phyloP scores from a whole-genome alignment of 2,797 vertebrate genomes.

The Pterois miles region DNA sequence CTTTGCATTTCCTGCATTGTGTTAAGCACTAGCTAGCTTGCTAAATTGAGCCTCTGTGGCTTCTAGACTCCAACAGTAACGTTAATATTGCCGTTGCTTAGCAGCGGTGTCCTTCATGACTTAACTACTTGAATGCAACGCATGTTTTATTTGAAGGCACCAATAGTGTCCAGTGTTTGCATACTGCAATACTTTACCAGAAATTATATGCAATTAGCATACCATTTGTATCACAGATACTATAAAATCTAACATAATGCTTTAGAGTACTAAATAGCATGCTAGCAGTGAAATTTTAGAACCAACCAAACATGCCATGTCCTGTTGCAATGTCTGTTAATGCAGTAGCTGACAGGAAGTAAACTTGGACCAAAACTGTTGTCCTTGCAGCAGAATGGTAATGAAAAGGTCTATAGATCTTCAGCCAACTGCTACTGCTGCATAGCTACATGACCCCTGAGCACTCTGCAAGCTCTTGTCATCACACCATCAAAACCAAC shows the following conservation, averaged over 20 bases:
- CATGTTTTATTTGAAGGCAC: no score
- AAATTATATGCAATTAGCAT: neutral
- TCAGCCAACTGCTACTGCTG: conserved; percentile 14
- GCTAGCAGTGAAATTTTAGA: no score
- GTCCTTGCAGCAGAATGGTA: neutral
- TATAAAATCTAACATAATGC: neutral
- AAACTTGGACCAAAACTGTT: neutral
- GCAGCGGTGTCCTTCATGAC: no score
- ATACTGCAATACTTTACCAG: neutral
- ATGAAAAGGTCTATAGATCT: conserved; percentile 11
- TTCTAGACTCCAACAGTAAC: no score
- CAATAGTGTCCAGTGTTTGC: neutral
- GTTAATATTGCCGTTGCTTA: no score
- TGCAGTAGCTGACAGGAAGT: neutral
- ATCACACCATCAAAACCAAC: conserved; percentile 31
- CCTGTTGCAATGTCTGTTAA: neutral
- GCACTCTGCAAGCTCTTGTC: conserved; percentile 51
- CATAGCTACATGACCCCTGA: conserved; percentile 26
- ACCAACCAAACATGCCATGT: neutral
- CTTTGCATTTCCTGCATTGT: no score
- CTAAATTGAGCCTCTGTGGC: no score
- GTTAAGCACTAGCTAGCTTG: no score
- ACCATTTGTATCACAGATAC: neutral
- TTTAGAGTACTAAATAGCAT: neutral
- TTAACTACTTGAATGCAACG: no score